These are phyloP conservation scores for Heliconius nattereri DNA, from an alignment of 1,140 invertebrate genomes.

Conservation along the genomic window DNA sequence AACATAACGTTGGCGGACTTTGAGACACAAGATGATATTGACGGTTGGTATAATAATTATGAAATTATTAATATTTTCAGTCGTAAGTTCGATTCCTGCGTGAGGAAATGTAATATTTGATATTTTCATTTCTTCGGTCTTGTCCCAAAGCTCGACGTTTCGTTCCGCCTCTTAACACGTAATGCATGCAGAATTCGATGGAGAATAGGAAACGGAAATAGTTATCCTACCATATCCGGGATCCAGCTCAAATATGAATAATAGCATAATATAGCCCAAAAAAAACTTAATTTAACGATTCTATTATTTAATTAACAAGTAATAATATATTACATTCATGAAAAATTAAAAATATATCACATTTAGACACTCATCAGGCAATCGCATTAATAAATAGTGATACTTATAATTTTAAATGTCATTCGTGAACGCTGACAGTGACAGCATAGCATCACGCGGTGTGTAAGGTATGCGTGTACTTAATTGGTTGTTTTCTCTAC, in stretches of 20 bases:
- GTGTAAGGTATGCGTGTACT: conserved; percentile 33
- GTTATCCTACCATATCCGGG: too few species aligned
- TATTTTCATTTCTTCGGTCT: too few species aligned
- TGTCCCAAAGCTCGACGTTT: too few species aligned
- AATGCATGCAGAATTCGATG: too few species aligned
- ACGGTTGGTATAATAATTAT: conserved; percentile 60
- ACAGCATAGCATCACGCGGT: conserved; percentile 29
- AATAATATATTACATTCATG: background rate
- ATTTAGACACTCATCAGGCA: too few species aligned
- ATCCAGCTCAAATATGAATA: too few species aligned
- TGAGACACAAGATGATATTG: conserved; percentile 67
- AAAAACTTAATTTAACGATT: background rate
- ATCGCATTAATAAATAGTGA: conserved; percentile 16
- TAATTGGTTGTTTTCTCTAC: conserved; percentile 40
- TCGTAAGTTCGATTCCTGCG: too few species aligned
- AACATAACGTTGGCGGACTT: conserved; percentile 72
- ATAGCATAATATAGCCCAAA: too few species aligned
- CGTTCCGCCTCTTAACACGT: too few species aligned
- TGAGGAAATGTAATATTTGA: too few species aligned
- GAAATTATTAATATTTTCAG: background rate
- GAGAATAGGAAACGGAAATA: too few species aligned
- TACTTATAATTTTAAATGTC: conserved; percentile 36
- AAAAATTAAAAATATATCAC: background rate
- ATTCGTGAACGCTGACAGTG: conserved; percentile 33
- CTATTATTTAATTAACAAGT: background rate